Percentiles rank a stretch among this genome's conserved stretches.
Evolutionary conservation across 2,888 invertebrate genomes (phyloP).

Genomic region (Heteromyza rotundicornis): DNA sequence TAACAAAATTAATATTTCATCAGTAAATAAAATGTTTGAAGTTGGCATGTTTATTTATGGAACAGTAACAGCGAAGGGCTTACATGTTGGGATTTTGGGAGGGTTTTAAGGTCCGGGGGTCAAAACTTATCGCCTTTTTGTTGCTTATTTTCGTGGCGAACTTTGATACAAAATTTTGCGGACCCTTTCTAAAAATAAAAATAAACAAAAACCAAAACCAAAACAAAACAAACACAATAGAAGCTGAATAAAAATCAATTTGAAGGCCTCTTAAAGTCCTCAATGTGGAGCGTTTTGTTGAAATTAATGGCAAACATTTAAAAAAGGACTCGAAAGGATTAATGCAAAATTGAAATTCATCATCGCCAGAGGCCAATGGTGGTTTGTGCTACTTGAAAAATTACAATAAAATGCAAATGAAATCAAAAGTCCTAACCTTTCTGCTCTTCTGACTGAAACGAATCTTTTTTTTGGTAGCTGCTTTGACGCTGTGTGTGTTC

Average conservation of each 20-base stretch:
- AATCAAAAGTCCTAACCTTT: constrained; percentile 1
- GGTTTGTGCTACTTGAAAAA: neutral
- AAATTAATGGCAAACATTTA: neutral
- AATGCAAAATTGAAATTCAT: neutral
- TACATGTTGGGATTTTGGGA: too few relatives aligned
- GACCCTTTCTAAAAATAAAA: too few relatives aligned
- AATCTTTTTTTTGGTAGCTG: neutral
- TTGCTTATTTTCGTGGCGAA: too few relatives aligned
- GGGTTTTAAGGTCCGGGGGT: too few relatives aligned
- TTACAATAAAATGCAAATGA: constrained; percentile 1
- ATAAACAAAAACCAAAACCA: too few relatives aligned
- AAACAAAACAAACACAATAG: too few relatives aligned
- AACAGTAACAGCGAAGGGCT: too few relatives aligned
- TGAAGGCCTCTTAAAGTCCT: neutral
- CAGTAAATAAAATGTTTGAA: neutral
- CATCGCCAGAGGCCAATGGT: neutral
- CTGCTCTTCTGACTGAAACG: too few relatives aligned
- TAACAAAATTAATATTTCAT: neutral
- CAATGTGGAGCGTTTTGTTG: neutral
- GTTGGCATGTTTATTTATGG: too few relatives aligned
- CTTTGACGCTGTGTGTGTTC: neutral
- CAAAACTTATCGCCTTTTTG: too few relatives aligned
- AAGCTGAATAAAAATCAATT: neutral
- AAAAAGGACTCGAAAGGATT: neutral
- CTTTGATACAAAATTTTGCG: too few relatives aligned